Conservation (phyloP, 2,113 vertebrate species). For the Ia io region DNA sequence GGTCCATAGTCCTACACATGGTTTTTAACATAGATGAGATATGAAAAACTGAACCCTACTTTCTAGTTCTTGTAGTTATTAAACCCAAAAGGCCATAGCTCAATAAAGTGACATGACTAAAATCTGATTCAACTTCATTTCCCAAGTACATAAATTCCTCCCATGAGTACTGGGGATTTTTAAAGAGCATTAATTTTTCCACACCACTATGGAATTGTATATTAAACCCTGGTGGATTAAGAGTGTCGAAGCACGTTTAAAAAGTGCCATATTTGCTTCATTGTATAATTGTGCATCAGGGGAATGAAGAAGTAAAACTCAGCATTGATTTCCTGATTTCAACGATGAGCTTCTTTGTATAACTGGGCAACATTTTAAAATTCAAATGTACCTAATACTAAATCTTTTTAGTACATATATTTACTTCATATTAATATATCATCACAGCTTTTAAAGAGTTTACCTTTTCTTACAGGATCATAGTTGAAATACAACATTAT, state of each 20-base stretch:
- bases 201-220: not conserved
- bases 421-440: not conserved
- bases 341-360: not conserved
- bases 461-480: not conserved
- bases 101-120: not conserved
- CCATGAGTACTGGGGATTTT: not conserved
- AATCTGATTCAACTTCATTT: not conserved
- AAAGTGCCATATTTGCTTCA: not conserved
- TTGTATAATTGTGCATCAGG: not conserved
- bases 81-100: not conserved
- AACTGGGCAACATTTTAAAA: not conserved
- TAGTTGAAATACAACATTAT: not conserved
- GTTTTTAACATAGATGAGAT: not conserved
- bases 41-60: slow-evolving; percentile 3
- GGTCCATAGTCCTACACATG: not conserved
- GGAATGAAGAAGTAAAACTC: not conserved
- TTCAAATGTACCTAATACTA: not conserved
- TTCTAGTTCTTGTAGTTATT: slow-evolving; percentile 39
- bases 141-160: not conserved
- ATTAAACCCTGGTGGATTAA: not conserved
- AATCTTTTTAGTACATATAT: not conserved
- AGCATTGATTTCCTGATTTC: slow-evolving; percentile 16
- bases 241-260: not conserved
- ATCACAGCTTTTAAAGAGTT: not conserved
- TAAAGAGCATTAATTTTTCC: not conserved